Percentiles rank a stretch among this genome's conserved stretches.
These are phyloP conservation scores for Hypsopygia costalis DNA, from an alignment of 2,888 invertebrate species.

Conservation along the genomic window DNA sequence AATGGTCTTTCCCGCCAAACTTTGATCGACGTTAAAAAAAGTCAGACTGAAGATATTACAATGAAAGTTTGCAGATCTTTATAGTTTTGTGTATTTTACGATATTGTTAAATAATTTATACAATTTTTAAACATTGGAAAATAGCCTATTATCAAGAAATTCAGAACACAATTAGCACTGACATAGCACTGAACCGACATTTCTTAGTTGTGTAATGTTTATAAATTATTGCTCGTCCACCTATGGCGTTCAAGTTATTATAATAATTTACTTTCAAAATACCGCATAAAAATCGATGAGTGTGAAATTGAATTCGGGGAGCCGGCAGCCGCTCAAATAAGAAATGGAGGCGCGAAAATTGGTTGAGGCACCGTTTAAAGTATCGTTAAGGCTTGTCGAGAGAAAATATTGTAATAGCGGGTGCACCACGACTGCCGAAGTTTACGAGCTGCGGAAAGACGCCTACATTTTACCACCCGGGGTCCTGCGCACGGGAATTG, in stretches of 20 bases:
- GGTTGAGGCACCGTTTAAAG: slow-evolving; percentile 67
- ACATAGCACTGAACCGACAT: no score
- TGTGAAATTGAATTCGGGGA: slow-evolving; percentile 77
- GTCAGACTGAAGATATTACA: no score
- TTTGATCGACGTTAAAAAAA: no score
- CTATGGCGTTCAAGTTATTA: slow-evolving; percentile 57
- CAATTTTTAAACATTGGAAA: no score
- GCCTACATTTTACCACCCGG: slow-evolving; percentile 11
- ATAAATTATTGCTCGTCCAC: slow-evolving; percentile 53
- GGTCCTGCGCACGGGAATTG: neutral
- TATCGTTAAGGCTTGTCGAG: slow-evolving; percentile 69
- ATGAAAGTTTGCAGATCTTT: no score
- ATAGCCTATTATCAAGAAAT: no score
- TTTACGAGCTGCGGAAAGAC: slow-evolving; percentile 63
- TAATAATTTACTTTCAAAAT: slow-evolving; percentile 63
- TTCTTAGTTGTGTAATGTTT: no score
- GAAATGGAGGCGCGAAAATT: slow-evolving; percentile 73
- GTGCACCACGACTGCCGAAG: slow-evolving; percentile 35
- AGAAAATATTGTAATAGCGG: slow-evolving; percentile 69
- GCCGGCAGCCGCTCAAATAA: slow-evolving; percentile 57
- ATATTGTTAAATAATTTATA: no score
- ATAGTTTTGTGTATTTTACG: no score
- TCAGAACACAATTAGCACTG: no score
- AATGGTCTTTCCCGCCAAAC: no score
- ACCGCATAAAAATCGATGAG: slow-evolving; percentile 65